phyloP scores from a whole-genome alignment of 2,113 vertebrate species.

The Hippocampus zosterae region DNA sequence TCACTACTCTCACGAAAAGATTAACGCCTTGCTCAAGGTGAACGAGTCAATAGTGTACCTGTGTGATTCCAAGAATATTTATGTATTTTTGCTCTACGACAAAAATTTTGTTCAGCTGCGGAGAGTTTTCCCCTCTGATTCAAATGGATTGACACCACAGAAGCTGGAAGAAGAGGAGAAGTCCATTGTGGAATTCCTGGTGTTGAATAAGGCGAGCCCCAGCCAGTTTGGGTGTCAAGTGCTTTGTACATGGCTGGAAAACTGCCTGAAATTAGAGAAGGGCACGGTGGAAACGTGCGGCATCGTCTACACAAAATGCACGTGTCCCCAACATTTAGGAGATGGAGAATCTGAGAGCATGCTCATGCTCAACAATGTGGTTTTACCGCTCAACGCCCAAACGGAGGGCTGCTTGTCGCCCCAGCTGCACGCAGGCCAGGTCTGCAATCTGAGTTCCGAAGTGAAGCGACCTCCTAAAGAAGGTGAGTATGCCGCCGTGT shows the following conservation, averaged over 20 bases:
- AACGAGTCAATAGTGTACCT: constrained; percentile 98
- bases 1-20: constrained; percentile 99
- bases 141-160: constrained; percentile 86
- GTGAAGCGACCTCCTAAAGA: constrained; percentile 94
- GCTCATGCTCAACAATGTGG: constrained; percentile 94
- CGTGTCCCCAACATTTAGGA: constrained; percentile 96
- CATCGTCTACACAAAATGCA: constrained; percentile 97
- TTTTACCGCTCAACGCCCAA: constrained; percentile 96
- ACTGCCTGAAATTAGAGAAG: constrained; percentile 94
- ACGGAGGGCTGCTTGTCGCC: constrained; percentile 97
- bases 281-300: constrained; percentile 93
- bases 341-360: constrained; percentile 87
- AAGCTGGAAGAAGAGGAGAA: constrained; percentile 91
- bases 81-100: constrained; percentile 97
- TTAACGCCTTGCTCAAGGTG: constrained; percentile 94
- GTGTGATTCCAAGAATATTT: constrained; percentile 92
- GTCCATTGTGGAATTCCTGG: constrained; percentile 97
- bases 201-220: constrained; percentile 98
- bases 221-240: constrained; percentile 99
- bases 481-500: constrained; percentile 80
- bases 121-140: constrained; percentile 87
- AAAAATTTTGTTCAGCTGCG: constrained; percentile 99
- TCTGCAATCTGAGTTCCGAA: constrained; percentile 96
- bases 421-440: constrained; percentile 91
- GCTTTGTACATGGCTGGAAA: constrained; percentile 97